Evolutionary conservation across 1,140 invertebrate genomes (phyloP).

Genomic region (Plutomurus gul): DNA sequence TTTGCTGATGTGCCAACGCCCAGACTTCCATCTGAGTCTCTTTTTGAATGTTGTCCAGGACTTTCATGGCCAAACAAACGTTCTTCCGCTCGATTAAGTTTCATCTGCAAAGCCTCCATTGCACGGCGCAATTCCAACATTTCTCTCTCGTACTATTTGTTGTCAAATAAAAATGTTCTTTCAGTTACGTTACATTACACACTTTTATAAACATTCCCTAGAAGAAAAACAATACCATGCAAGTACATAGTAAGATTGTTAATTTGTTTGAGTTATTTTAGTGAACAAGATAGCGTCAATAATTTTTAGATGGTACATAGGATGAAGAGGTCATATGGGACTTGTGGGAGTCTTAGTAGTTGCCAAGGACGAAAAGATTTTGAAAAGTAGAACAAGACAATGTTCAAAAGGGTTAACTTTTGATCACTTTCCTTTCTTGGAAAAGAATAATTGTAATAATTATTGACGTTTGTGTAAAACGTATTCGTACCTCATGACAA

Average conservation of each 20-base stretch:
- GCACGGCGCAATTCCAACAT: slow-evolving; percentile 77
- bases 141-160: slow-evolving; percentile 70
- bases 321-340: no score
- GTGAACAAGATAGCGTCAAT: no score
- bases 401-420: no score
- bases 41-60: slow-evolving; percentile 25
- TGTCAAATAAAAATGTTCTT: not conserved
- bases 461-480: no score
- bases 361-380: no score
- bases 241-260: no score
- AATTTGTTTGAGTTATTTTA: no score
- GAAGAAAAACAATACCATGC: not conserved
- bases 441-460: no score
- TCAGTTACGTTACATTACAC: slow-evolving; percentile 15
- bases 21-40: slow-evolving; percentile 13
- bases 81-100: slow-evolving; percentile 65
- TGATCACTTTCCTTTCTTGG: no score
- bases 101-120: slow-evolving; percentile 71
- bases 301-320: no score
- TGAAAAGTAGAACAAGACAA: no score
- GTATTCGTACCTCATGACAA: slow-evolving; percentile 27
- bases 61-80: slow-evolving; percentile 49
- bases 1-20: not conserved
- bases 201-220: not conserved
- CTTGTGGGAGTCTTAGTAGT: no score